Percentiles rank a stretch among this genome's conserved stretches.
These are phyloP conservation scores for Plebejus anna DNA, from an alignment of 2,888 invertebrate genomes.

Conservation along the genomic window DNA sequence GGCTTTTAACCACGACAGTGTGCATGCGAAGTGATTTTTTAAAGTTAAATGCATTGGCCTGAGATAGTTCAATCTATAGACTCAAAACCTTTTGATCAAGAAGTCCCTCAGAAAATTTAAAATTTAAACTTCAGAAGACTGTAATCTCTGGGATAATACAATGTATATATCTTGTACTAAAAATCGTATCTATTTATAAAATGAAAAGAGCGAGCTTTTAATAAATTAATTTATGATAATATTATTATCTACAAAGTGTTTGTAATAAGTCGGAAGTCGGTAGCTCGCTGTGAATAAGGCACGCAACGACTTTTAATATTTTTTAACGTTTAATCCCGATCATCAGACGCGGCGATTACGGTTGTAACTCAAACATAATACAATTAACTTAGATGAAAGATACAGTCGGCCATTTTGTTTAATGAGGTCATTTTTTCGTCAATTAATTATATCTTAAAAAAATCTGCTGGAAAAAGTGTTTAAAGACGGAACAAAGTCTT, in stretches of 20 bases:
- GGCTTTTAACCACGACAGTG: too few relatives aligned
- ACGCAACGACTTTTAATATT: constrained; percentile 9
- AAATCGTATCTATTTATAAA: neutral
- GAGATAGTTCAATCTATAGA: too few relatives aligned
- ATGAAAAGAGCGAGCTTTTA: neutral
- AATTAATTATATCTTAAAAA: constrained; percentile 6
- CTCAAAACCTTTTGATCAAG: too few relatives aligned
- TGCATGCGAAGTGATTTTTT: too few relatives aligned
- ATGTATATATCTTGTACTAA: neutral
- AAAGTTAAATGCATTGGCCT: too few relatives aligned
- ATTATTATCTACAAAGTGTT: constrained; percentile 17
- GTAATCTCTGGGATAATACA: neutral
- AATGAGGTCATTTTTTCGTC: constrained; percentile 6
- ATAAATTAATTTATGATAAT: constrained; percentile 16
- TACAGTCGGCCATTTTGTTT: neutral
- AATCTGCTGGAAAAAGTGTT: neutral
- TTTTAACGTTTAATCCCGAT: constrained; percentile 11
- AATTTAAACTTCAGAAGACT: neutral
- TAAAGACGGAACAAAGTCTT: neutral
- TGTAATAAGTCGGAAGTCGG: constrained; percentile 11
- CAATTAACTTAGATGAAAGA: constrained; percentile 8
- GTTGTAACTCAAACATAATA: neutral
- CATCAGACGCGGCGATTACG: constrained; percentile 1
- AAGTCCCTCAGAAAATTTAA: neutral
- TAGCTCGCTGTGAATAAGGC: constrained; percentile 4